phyloP scores from a whole-genome alignment of 2,113 vertebrate species.

The Ifrita kowaldi region DNA sequence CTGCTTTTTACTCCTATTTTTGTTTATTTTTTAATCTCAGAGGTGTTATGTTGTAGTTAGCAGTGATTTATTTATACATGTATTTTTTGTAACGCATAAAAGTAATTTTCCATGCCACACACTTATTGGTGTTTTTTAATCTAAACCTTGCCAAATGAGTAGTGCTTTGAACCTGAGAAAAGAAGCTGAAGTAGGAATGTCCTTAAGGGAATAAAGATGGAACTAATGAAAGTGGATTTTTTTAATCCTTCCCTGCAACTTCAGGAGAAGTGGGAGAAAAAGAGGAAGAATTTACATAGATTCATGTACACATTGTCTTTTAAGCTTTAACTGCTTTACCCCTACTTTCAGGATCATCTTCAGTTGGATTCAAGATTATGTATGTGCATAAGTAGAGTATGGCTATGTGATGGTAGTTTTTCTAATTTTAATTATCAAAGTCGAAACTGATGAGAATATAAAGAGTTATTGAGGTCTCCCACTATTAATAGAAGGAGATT shows the following conservation, averaged over 20 bases:
- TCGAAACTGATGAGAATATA: background rate
- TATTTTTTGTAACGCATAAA: background rate
- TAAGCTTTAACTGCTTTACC: background rate
- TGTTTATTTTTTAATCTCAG: background rate
- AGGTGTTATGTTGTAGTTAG: background rate
- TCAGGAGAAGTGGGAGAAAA: background rate
- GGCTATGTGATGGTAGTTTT: background rate
- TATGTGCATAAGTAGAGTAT: background rate
- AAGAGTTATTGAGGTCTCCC: background rate
- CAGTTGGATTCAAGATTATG: background rate
- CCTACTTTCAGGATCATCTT: background rate
- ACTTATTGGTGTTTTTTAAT: background rate
- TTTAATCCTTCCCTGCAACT: background rate
- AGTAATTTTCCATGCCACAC: background rate
- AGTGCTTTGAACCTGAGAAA: background rate
- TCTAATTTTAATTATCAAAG: slow-evolving; percentile 17
- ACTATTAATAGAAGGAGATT: background rate
- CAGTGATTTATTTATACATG: background rate
- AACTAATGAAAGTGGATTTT: background rate
- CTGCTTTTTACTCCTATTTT: background rate
- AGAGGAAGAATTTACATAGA: background rate
- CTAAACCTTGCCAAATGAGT: background rate
- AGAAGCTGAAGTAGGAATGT: background rate
- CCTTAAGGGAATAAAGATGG: background rate
- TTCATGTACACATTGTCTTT: background rate